These are phyloP conservation scores for Diuraphis noxia DNA, from an alignment of 1,140 invertebrate species.

Conservation along the genomic window DNA sequence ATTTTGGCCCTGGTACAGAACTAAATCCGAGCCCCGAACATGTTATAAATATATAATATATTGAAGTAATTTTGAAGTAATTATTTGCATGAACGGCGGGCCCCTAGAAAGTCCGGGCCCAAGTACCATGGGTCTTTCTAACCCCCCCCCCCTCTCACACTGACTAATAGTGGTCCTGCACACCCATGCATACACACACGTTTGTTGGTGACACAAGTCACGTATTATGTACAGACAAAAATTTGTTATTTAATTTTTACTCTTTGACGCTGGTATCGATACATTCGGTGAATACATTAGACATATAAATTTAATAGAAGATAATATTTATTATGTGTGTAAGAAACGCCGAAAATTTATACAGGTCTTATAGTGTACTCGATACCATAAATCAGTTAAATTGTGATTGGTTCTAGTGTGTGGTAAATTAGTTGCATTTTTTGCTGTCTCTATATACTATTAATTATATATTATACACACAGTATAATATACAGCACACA, in stretches of 20 bases:
- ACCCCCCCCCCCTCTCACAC: too few species aligned
- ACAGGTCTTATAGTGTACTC: not conserved
- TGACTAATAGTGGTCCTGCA: too few species aligned
- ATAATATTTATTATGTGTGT: too few species aligned
- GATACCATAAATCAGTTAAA: not conserved
- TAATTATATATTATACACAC: not conserved
- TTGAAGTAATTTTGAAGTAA: too few species aligned
- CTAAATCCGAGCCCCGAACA: too few species aligned
- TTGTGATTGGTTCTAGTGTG: not conserved
- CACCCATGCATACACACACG: not conserved
- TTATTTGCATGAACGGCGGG: too few species aligned
- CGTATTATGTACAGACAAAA: not conserved
- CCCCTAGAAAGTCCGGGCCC: too few species aligned
- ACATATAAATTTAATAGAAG: not conserved
- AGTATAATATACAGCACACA: not conserved
- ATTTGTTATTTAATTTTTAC: constrained; percentile 15
- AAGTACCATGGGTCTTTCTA: too few species aligned
- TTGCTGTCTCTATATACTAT: not conserved
- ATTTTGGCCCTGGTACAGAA: too few species aligned
- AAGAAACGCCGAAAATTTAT: not conserved
- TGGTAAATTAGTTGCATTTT: not conserved
- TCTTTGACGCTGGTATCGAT: not conserved
- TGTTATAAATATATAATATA: too few species aligned
- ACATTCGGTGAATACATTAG: not conserved
- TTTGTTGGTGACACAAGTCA: not conserved